phyloP scores from a whole-genome alignment of 2,113 vertebrate genomes.

The Fukomys damarensis region DNA sequence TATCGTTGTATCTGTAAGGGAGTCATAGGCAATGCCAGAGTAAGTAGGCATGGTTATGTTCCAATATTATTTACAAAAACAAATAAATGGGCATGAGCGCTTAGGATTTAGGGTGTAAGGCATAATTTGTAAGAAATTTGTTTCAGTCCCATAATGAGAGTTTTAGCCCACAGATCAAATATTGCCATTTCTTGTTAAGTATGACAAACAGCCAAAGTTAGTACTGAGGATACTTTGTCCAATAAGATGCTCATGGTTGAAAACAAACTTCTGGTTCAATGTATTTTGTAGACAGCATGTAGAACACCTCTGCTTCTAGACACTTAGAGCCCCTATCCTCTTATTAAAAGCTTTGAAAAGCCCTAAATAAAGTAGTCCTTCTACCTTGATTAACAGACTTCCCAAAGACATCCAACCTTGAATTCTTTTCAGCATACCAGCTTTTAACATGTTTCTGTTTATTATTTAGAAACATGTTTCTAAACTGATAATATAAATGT shows the following conservation, averaged over 20 bases:
- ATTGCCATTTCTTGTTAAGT: background rate
- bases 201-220: background rate
- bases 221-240: background rate
- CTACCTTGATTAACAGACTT: background rate
- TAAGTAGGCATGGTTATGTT: background rate
- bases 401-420: background rate
- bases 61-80: background rate
- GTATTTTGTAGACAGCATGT: background rate
- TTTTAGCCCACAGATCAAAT: background rate
- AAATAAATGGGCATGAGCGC: background rate
- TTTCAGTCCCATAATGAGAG: background rate
- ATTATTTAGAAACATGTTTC: background rate
- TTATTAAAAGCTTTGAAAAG: background rate
- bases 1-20: background rate
- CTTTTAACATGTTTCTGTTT: background rate
- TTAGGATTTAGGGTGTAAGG: background rate
- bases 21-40: background rate
- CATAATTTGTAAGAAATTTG: background rate
- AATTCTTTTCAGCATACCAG: background rate
- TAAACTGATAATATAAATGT: background rate
- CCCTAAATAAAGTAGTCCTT: background rate
- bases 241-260: background rate
- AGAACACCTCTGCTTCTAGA: background rate
- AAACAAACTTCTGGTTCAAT: background rate
- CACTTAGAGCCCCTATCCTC: background rate